Evolutionary conservation across 64 coral and sea anemone species (phyloP).

Genomic region (Dendronephthya gigantea): DNA sequence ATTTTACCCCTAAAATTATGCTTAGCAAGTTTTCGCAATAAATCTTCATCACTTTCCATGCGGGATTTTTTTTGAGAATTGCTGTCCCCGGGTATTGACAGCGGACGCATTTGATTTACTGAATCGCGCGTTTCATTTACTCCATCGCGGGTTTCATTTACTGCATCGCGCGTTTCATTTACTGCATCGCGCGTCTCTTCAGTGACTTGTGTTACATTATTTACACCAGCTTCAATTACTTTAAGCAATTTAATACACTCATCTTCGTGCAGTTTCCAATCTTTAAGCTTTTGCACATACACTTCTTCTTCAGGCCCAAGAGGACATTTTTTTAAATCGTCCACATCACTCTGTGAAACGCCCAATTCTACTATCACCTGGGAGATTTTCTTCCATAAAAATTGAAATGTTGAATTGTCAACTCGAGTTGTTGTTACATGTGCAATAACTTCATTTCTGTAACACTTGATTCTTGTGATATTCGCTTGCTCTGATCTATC

Average conservation of each 20-base stretch:
- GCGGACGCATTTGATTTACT: not conserved
- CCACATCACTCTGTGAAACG: no score
- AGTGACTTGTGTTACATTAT: not conserved
- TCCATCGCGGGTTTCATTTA: not conserved
- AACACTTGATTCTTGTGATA: no score
- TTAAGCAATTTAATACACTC: not conserved
- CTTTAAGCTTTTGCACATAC: not conserved
- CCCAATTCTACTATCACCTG: no score
- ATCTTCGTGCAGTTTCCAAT: not conserved
- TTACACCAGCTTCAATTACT: not conserved
- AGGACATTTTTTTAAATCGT: no score
- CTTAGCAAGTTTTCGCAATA: slow-evolving; percentile 31
- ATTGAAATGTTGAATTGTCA: no score
- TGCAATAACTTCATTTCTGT: no score
- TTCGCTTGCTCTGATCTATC: no score
- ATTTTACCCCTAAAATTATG: slow-evolving; percentile 50
- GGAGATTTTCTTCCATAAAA: no score
- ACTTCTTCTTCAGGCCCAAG: not conserved
- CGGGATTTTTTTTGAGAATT: no score
- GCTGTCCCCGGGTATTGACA: no score
- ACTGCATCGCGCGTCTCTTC: not conserved
- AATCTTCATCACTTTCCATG: not conserved
- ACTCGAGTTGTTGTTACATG: no score
- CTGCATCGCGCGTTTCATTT: no score
- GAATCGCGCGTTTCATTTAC: not conserved